Percentiles rank a stretch among this genome's conserved stretches.
Conservation (phyloP, 2,113 vertebrate genomes). For the Pipra filicauda region DNA sequence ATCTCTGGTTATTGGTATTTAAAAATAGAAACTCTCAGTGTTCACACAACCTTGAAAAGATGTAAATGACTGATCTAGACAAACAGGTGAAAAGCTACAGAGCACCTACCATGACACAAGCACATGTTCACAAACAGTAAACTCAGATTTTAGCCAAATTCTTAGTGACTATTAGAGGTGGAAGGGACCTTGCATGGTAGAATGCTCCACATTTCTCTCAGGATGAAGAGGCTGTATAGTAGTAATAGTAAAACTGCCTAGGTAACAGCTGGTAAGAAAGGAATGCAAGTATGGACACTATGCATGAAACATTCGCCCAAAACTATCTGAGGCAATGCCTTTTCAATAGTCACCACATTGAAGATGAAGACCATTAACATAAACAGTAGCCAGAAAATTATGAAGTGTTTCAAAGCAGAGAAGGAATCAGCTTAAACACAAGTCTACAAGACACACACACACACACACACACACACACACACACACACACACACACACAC, state of each 20-base stretch:
- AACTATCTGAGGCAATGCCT: not conserved
- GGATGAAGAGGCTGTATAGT: not conserved
- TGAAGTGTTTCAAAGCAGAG: not conserved
- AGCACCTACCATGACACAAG: not conserved
- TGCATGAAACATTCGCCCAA: not conserved
- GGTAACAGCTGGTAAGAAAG: not conserved
- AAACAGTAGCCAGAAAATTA: not conserved
- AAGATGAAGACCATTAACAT: not conserved
- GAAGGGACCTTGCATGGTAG: not conserved
- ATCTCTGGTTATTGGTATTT: not conserved
- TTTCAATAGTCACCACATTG: not conserved
- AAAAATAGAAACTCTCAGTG: not conserved
- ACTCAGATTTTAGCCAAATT: not conserved
- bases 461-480: rapidly evolving
- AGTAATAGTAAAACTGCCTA: not conserved
- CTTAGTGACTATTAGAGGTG: not conserved
- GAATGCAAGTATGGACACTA: not conserved
- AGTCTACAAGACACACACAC: not conserved
- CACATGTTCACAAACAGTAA: not conserved
- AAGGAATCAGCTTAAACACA: not conserved
- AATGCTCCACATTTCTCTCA: not conserved
- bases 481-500: no score
- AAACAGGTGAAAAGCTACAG: not conserved
- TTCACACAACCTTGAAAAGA: not conserved
- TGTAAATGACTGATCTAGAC: not conserved